Evolutionary conservation across 2,797 vertebrate species (phyloP).

Genomic region (Netta rufina): DNA sequence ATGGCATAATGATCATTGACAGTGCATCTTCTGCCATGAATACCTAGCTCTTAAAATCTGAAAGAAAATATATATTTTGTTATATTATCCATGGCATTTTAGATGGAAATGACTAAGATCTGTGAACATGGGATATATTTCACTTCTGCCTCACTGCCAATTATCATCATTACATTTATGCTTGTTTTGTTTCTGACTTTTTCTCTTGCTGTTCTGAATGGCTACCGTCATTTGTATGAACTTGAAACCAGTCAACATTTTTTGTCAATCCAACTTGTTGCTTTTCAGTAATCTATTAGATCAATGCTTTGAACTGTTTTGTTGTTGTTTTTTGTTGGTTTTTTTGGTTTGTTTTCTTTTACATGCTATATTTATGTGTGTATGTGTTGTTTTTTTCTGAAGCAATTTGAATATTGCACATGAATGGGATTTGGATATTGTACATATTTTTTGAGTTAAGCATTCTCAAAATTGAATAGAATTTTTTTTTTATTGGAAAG

Average conservation of each 20-base stretch:
- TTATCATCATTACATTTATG: neutral
- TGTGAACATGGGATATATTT: neutral
- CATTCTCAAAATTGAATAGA: neutral
- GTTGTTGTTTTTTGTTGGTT: neutral
- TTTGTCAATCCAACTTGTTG: neutral
- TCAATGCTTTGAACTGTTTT: neutral
- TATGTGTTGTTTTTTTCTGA: neutral
- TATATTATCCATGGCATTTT: neutral
- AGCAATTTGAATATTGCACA: too few relatives aligned
- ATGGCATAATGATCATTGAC: neutral
- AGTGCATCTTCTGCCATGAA: neutral
- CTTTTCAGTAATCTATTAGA: neutral
- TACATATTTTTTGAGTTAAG: neutral
- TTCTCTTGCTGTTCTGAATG: neutral
- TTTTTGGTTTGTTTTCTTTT: neutral
- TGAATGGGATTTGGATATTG: neutral
- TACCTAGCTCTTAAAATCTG: neutral
- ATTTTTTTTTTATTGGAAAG: neutral
- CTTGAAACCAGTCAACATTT: neutral
- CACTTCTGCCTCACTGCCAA: neutral
- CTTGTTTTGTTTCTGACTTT: neutral
- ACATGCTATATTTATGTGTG: neutral
- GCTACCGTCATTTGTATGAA: neutral
- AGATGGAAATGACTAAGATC: neutral
- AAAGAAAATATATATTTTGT: neutral